A percentile compares a stretch with the other conserved stretches of the same genome.
Conservation (phyloP, 2,113 vertebrate genomes). For the Siniperca chuatsi region DNA sequence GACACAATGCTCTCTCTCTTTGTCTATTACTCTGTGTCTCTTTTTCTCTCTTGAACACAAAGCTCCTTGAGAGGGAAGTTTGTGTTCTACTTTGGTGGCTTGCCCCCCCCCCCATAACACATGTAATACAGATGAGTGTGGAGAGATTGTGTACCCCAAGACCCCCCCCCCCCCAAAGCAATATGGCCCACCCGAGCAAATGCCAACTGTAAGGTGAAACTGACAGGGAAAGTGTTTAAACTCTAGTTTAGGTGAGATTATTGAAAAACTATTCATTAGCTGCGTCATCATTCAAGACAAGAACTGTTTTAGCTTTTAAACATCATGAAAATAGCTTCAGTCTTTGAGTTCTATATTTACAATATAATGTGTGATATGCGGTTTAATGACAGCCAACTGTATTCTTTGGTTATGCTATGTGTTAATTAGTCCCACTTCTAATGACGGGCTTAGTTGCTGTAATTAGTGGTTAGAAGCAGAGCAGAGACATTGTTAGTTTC, state of each 20-base stretch:
- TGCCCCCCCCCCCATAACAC: conserved; percentile 66
- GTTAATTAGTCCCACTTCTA: conserved; percentile 67
- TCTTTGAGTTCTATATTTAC: conserved; percentile 46
- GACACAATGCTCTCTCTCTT: conserved; percentile 57
- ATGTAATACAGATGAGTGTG: conserved; percentile 76
- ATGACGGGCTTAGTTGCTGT: conserved; percentile 38
- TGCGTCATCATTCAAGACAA: neutral
- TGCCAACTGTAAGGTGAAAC: conserved; percentile 37
- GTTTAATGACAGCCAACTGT: conserved; percentile 44
- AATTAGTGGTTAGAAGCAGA: conserved; percentile 62
- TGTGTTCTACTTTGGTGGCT: conserved; percentile 76
- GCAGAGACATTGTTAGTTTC: conserved; percentile 57
- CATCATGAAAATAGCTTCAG: conserved; percentile 22
- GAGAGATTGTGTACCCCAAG: conserved; percentile 33
- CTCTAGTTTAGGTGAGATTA: neutral
- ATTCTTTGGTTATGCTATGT: conserved; percentile 54
- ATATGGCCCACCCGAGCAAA: conserved; percentile 63
- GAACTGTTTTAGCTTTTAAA: conserved; percentile 11
- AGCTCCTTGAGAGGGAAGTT: conserved; percentile 52
- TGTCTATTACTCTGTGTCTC: conserved; percentile 20
- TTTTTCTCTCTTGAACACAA: conserved; percentile 48
- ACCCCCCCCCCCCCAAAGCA: conserved; percentile 53
- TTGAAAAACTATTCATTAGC: conserved; percentile 2
- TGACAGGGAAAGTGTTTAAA: conserved; percentile 7
- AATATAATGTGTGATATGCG: conserved; percentile 42